Evolutionary conservation across 30 jellyfish, hydroid and myxozoan genomes (phyloP), one percentile per base, ranked within the genome.

Genomic region (Pseudorhiza aurosa): DNA sequence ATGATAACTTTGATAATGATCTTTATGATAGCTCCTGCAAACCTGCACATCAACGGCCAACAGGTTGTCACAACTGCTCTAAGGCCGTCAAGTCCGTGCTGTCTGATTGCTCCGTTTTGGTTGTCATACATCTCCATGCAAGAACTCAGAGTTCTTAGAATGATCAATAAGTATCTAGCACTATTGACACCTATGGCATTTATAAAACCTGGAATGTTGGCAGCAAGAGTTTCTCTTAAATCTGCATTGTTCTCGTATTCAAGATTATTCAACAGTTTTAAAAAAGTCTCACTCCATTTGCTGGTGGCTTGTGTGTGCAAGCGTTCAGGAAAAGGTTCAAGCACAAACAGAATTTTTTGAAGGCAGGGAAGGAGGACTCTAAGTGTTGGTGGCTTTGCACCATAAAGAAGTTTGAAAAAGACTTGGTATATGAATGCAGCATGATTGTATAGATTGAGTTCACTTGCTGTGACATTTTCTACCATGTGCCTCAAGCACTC

Each of bases 401-500:
- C 68, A 65, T 58, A 89, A 36, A 89, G 72, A 58, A 82, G 77
- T 35, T 73, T 81, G 79, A 70, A 89, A 22, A 89, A 60, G 17
- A 65, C 91, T 35, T 89, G 92, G 51, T 89, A 81, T 8, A 89
- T 74, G 28, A 89, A 68, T 1, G 37, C 95, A 4, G 85, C 95
- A 42, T 89, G 91, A 50, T 82, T 89, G 70, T 72, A 50, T 50
- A 82, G 43, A 43, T 68, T 68, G 75, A 89, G 63, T 21, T 89
- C 97, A 67, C 90, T 71, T 10, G 97, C 85, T 12, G 63, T 78
- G 8, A 88, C 97, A 65, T 88, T 88, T 21, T 68, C 84, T 4
- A 88, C 31, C 53, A 88, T 37, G 37, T 76, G 71, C 12, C 74
- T 55, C 65, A 88, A 55, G 11, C 84, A 57, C 9, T 88, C 78